Evolutionary conservation across 2,888 invertebrate species (phyloP), one percentile per base, ranked within the genome.

Genomic region (Patella depressa): DNA sequence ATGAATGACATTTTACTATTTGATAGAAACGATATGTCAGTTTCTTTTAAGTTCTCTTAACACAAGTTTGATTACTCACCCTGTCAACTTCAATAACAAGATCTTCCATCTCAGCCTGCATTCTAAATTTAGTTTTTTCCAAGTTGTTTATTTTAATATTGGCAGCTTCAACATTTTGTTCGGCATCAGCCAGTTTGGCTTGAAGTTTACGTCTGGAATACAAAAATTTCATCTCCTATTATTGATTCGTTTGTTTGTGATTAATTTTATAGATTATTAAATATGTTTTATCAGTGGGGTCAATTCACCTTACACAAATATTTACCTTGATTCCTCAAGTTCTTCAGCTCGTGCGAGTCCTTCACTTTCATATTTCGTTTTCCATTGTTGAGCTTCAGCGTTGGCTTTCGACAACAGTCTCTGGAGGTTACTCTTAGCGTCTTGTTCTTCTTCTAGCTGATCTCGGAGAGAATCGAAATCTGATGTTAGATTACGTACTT

Each of bases 391-490:
- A 87, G 97, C 94, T 92, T 99, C 99, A 89, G 96, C 96, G 92
- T 98, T 98, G 89, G 98, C 96, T 94, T 99, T 99, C 95, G 97
- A 97, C 92, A 99, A 95, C 93, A 98, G 99, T 92, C 99, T 95
- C 94, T 98, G 98, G 89, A 98, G 94, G 92, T 99, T 99, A 93
- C 97, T 97, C 94, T 98, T 98, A 93, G 96, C 97, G 93, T 98
- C 98, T 85, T 97, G 96, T 93, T 99, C 99, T 93, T 99, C 99
- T 92, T 99, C 99, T 87, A 98, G 95, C 93, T 98, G 98, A 93
- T 99, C 99, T 91, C 98, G 96, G 92, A 98, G 95, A 94, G 97
- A 97, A 94, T 99, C 99, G 93, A 98, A 94, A 93, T 99, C 99
- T 94, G 98, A 97, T 93, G 98, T 97, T 93, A 98, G 93, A 94